Evolutionary conservation across 2,888 invertebrate genomes (phyloP), one percentile per base, ranked within the genome.

Genomic region (Boloria selene): DNA sequence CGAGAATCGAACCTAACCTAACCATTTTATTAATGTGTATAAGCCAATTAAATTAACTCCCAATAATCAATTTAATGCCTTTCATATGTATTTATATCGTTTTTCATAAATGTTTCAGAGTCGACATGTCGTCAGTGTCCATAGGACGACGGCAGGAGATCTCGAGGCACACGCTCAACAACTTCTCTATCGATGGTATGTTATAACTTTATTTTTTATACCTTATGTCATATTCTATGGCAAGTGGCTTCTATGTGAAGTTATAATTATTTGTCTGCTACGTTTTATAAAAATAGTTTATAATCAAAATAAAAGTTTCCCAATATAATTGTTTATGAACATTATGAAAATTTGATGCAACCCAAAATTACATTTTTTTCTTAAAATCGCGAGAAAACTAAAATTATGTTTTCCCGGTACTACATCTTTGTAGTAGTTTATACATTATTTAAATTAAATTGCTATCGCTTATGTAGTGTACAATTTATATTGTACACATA

Each of bases 111-210:
- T 72, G 38, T 79, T 80, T 2, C 76, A 93, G 95, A 80, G 96
- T 96, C 84, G 96, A 96, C 80, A 93, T 95, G 84, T 59, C 59
- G 13, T 50, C 59, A 38, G 94, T 95, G 64, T 94, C 95, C 92
- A 84, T 96, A 83, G 84, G 92, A 76, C 93, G 93, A 71, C 93
- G 93, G 74, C 92, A 84, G 70, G 91, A 90, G 73, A 76, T 87
- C 72, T 81, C 88, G 79, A 84, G 88, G 73, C 88, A 88, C 73
- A 75, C 87, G 72, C 84, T 88, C 66, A 85, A 79, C 75, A 90
- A 83, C 80, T 91, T 90, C 85, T 86, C 91, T 52, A 88, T 92
- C 64, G 92, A 92, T 76, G 92, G 92, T 92, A 77, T 76, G 84
- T 79, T 49, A 22, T 18, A 26, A n/a, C 26, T 47, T 2, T 31